Base-by-base conservation (phyloP, 1,140 invertebrate species). In the Neodiprion lecontei region DNA sequence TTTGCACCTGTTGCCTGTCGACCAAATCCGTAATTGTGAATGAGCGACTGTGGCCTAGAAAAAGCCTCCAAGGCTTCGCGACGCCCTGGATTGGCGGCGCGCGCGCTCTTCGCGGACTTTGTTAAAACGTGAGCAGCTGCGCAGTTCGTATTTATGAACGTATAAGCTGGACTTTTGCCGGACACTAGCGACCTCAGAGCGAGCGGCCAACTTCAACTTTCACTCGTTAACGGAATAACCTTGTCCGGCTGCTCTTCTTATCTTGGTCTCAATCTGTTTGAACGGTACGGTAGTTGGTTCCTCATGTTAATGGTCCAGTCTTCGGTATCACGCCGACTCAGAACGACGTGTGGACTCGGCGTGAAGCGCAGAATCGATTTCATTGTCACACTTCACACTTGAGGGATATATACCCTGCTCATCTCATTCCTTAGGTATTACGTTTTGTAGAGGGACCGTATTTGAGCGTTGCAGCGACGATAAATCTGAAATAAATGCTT, bases 1-100 rank as follows among this genome's bases (percentile, higher is more conserved):
- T n/a, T 47, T 61, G 50, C 50, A 23, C 48, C 48, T 17, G 49
- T 53, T 72, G n/a, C 50, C 49, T 72, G 12, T 72, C 17, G 71
- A 61, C 9, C 53, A 17, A 61, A 61, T 61, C 53, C 53, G 53
- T 14, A 61, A 61, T 61, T 61, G 71, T 72, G 71, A 72, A 72
- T 72, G 61, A 47, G 49, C 71, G 4, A 40, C 17, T 49, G 21
- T 23, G 49, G 61, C 21, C 12, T 14, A 49, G 50, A 72, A 72
- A 61, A 61, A 61, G 53, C 11, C 53, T 61, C 53, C 5, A 17
- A 61, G 53, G 53, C 53, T 5, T 61, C 53, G 53, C 53, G 53
- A 7, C 53, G 53, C 53, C 53, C 53, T 61, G 53, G 53, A 61
- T 40, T 40, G 11, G 11, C 11, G 53, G 11, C 11, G 53, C 53